These are phyloP conservation scores for Ursus arctos DNA, from an alignment of 2,113 vertebrate genomes.

Conservation along the genomic window DNA sequence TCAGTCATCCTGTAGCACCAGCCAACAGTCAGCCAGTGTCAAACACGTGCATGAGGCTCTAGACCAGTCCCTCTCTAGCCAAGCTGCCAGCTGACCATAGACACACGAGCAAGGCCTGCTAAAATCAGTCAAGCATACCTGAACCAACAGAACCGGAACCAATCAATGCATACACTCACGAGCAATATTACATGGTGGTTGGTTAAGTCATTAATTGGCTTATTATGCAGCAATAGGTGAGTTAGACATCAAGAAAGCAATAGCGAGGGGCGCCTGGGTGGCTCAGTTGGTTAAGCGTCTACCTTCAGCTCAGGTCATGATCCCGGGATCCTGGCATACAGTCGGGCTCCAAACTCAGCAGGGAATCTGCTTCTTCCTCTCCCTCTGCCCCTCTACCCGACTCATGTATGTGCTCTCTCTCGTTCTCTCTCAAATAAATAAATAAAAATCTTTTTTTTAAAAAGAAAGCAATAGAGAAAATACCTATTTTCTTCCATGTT, in stretches of 20 bases:
- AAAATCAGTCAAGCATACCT: not conserved
- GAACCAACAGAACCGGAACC: not conserved
- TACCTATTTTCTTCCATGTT: not conserved
- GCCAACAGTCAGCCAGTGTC: not conserved
- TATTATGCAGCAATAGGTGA: not conserved
- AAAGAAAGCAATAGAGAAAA: not conserved
- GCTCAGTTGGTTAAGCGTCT: not conserved
- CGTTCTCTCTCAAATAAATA: not conserved
- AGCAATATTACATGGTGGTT: not conserved
- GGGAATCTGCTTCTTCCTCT: not conserved
- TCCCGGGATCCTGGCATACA: not conserved
- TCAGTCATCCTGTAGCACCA: not conserved
- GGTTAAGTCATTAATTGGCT: not conserved
- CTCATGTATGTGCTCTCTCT: rapidly evolving
- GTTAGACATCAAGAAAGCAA: not conserved
- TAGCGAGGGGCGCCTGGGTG: not conserved
- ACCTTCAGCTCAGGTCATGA: not conserved
- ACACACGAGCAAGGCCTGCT: not conserved
- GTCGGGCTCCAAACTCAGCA: not conserved
- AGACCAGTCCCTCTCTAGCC: not conserved
- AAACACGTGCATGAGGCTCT: not conserved
- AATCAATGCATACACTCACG: not conserved
- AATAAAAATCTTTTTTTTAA: not conserved
- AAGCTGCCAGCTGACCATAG: not conserved
- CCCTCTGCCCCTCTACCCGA: not conserved